Evolutionary conservation across 2,888 invertebrate genomes (phyloP).

Genomic region (Andricus quercusramuli): DNA sequence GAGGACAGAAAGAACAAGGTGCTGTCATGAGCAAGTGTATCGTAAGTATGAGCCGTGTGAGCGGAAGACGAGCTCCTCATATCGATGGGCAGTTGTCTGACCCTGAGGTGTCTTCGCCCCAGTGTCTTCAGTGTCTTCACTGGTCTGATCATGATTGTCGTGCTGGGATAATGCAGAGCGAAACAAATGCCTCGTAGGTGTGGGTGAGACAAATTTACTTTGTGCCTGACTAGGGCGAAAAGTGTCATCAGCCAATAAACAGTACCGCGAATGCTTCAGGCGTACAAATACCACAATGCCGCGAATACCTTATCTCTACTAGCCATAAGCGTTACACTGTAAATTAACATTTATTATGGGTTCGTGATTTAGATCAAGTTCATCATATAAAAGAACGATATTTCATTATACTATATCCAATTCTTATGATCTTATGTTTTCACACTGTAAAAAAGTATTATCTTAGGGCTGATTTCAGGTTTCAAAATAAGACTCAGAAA

Average conservation of each 20-base stretch:
- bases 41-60: slow-evolving; percentile 63
- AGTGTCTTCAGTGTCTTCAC: slow-evolving; percentile 9
- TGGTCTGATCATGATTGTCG: slow-evolving; percentile 54
- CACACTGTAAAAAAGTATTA: too few relatives aligned
- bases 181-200: slow-evolving; percentile 41
- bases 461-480: too few relatives aligned
- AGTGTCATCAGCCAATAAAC: slow-evolving; percentile 66
- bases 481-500: too few relatives aligned
- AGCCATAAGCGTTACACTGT: neutral
- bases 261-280: slow-evolving; percentile 57
- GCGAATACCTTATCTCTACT: slow-evolving; percentile 9
- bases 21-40: slow-evolving; percentile 56
- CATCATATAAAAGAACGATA: neutral
- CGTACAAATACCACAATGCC: slow-evolving; percentile 52
- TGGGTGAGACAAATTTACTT: slow-evolving; percentile 73
- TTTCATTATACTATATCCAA: neutral
- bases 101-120: slow-evolving; percentile 73
- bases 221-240: slow-evolving; percentile 74
- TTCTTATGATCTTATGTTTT: neutral
- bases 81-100: slow-evolving; percentile 73
- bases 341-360: neutral
- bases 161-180: slow-evolving; percentile 47
- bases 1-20: slow-evolving; percentile 4
- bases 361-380: neutral
- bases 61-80: slow-evolving; percentile 68